Evolutionary conservation across 2,113 vertebrate species (phyloP), one percentile per base, ranked within the genome.

Genomic region (Stegostoma tigrinum): DNA sequence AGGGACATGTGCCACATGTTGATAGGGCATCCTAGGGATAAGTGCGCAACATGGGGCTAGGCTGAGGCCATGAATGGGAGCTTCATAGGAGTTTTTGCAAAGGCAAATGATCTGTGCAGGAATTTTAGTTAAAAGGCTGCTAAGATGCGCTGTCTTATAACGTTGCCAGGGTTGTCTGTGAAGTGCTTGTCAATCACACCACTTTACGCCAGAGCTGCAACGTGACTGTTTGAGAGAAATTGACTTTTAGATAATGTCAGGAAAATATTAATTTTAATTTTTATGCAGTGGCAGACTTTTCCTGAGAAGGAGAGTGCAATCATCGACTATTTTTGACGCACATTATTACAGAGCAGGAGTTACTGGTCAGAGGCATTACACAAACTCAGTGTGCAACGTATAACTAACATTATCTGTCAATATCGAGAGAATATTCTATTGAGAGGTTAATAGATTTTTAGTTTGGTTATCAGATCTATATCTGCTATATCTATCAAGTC

Each of bases 1-100:
- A 98, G 98, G 98, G 98, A 99, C 99, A 98, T 98, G 98, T 98
- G 98, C 98, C 98, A 98, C 98, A 98, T 98, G 98, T 98, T 98
- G 98, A 98, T 98, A 98, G 97, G 97, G 97, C 97, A 96, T 97
- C 97, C 97, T 96, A 95, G 97, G 97, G 97, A 98, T 97, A 97
- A 98, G 97, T 97, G 98, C 97, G 96, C 97, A 95, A 97, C 97
- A 97, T 97, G 96, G 97, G 97, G 97, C 97, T 97, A 97, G 97
- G 97, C 97, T 96, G 96, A 97, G 97, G 96, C 97, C 97, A 97
- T 97, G 97, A 97, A 98, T 97, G 96, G 96, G 96, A 97, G 97
- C 97, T 98, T 98, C 97, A 97, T 97, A 98, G 98, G 97, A 98
- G 97, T 98, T 96, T 98, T 96, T 98, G 97, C 97, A 97, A 97